phyloP scores from a whole-genome alignment of 2,888 invertebrate genomes.

The Aporophyla nigra region DNA sequence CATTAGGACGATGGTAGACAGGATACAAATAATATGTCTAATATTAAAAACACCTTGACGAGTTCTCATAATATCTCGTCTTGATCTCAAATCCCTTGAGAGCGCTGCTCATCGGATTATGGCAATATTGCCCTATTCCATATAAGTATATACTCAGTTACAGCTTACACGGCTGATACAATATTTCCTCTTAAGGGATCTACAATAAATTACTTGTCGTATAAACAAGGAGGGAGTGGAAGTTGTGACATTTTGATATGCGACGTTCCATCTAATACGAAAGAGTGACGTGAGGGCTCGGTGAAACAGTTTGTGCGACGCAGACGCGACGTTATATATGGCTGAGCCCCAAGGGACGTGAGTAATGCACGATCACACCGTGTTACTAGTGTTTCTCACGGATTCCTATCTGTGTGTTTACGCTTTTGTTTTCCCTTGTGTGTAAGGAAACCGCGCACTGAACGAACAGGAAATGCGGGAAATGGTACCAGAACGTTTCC shows the following conservation, averaged over 20 bases:
- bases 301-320: conserved; percentile 39
- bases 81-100: conserved; percentile 25
- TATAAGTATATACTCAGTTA: conserved; percentile 6
- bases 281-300: conserved; percentile 54
- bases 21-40: not conserved
- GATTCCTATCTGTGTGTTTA: conserved; percentile 41
- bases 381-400: conserved; percentile 40
- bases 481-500: conserved; percentile 36
- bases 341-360: conserved; percentile 38
- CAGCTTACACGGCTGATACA: conserved; percentile 16
- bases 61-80: not conserved
- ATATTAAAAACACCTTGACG: not conserved
- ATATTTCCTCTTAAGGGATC: conserved; percentile 52
- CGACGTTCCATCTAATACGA: conserved; percentile 54
- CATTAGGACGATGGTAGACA: not conserved
- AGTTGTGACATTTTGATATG: conserved; percentile 57
- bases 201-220: conserved; percentile 54
- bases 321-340: conserved; percentile 30
- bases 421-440: conserved; percentile 38
- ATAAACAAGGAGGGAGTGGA: conserved; percentile 46
- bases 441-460: conserved; percentile 4
- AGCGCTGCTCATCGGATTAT: conserved; percentile 21
- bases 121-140: conserved; percentile 16
- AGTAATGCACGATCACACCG: conserved; percentile 43
- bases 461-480: conserved; percentile 24